A percentile compares a stretch with the other conserved stretches of the same genome.
Evolutionary conservation across 2,888 invertebrate species (phyloP).

Genomic region (Chrysina gloriosa): DNA sequence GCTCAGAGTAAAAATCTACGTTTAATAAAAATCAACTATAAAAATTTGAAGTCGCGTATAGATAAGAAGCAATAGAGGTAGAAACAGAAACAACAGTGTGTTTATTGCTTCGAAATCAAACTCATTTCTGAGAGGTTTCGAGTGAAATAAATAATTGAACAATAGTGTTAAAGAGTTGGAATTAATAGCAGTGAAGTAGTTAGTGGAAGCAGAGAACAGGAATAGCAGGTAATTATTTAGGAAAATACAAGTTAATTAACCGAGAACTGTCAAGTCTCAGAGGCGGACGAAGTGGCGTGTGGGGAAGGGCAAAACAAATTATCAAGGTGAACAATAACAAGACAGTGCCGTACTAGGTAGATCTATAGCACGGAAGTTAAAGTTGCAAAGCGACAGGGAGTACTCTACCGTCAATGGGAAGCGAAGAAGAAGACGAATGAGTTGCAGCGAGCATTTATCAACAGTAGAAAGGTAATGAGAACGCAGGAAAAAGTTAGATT

Average conservation of each 20-base stretch:
- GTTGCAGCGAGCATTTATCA: not conserved
- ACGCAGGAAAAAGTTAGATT: not conserved
- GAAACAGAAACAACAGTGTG: no score
- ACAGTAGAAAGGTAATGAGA: not conserved
- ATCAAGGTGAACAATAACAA: not conserved
- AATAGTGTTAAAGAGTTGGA: not conserved
- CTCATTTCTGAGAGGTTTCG: not conserved
- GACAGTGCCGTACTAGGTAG: not conserved
- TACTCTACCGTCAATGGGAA: not conserved
- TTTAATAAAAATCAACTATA: no score
- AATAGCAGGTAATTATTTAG: not conserved
- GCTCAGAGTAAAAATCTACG: no score
- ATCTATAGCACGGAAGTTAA: not conserved
- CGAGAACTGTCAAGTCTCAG: not conserved
- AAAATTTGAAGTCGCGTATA: no score
- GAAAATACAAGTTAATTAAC: not conserved
- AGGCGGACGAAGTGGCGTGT: not conserved
- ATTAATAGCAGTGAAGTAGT: not conserved
- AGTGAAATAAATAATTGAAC: not conserved
- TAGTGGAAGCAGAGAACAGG: not conserved
- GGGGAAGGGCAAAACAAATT: not conserved
- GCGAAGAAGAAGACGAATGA: not conserved
- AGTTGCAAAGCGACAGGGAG: not conserved
- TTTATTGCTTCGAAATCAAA: not conserved
- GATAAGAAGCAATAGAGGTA: no score